phyloP scores from a whole-genome alignment of 2,113 vertebrate genomes.

The Fukomys damarensis region DNA sequence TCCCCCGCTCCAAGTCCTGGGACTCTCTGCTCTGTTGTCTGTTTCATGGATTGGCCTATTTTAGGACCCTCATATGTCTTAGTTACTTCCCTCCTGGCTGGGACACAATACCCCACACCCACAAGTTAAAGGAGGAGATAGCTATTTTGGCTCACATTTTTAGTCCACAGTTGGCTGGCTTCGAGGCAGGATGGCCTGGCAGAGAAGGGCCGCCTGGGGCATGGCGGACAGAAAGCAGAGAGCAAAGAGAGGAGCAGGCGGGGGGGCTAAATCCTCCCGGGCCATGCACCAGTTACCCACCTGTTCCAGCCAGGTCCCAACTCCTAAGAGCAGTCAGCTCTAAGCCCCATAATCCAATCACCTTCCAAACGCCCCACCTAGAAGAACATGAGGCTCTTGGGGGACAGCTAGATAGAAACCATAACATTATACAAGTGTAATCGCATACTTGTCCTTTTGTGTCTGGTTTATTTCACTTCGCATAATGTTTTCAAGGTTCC shows the following conservation, averaged over 20 bases:
- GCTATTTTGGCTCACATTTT: not conserved
- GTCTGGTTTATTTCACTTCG: conserved; percentile 37
- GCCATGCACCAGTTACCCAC: not conserved
- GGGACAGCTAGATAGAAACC: not conserved
- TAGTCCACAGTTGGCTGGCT: not conserved
- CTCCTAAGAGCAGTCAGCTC: not conserved
- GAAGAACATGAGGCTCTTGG: not conserved
- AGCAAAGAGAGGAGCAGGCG: not conserved
- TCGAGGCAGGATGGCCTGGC: not conserved
- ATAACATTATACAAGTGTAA: not conserved
- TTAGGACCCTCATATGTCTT: not conserved
- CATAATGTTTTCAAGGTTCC: not conserved
- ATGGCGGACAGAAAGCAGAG: not conserved
- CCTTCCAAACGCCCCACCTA: not conserved
- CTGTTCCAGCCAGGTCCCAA: not conserved
- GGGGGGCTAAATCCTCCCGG: not conserved
- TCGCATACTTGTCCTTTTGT: not conserved
- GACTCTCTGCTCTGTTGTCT: not conserved
- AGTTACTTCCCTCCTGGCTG: not conserved
- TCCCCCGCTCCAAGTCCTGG: not conserved
- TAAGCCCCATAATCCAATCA: not conserved
- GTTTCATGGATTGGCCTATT: not conserved
- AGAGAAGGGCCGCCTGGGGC: not conserved
- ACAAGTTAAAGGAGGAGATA: not conserved
- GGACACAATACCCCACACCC: not conserved